A percentile compares a stretch with the other conserved stretches of the same genome.
Evolutionary conservation across 2,797 vertebrate species (phyloP).

Genomic region (Selene dorsalis): DNA sequence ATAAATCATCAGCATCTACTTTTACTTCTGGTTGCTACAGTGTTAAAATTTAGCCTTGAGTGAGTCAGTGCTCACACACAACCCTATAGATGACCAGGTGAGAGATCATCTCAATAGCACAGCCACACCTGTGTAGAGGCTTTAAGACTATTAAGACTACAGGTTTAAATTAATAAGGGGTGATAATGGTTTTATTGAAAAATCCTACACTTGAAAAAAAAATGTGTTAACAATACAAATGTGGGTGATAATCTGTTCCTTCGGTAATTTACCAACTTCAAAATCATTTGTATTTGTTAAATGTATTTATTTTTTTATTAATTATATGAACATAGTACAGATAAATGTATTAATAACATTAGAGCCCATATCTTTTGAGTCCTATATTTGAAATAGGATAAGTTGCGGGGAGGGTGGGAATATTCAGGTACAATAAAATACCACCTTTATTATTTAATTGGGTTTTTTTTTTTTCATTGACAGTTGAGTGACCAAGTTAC

Average conservation of each 20-base stretch:
- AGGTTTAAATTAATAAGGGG: constrained; percentile 63
- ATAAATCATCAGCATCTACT: constrained; percentile 84
- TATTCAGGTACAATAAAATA: constrained; percentile 70
- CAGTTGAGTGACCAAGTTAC: constrained; percentile 84
- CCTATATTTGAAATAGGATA: constrained; percentile 70
- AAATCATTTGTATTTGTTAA: constrained; percentile 84
- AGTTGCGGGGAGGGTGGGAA: constrained; percentile 40
- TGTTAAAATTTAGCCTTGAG: constrained; percentile 62
- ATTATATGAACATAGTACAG: constrained; percentile 80
- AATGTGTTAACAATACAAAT: constrained; percentile 67
- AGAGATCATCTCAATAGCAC: constrained; percentile 57
- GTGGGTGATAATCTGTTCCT: constrained; percentile 66
- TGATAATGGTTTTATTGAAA: constrained; percentile 74
- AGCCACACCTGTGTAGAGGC: constrained; percentile 63
- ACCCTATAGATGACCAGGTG: constrained; percentile 56
- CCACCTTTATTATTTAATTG: constrained; percentile 66
- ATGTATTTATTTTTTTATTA: constrained; percentile 88
- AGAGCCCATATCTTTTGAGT: constrained; percentile 74
- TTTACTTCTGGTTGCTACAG: constrained; percentile 66
- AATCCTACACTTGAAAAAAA: constrained; percentile 74
- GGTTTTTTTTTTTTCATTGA: constrained; percentile 46
- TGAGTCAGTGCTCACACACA: constrained; percentile 54
- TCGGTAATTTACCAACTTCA: constrained; percentile 73
- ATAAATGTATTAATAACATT: constrained; percentile 78
- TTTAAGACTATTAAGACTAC: constrained; percentile 61